Evolutionary conservation across 2,888 invertebrate species (phyloP).

Genomic region (Euplexia lucipara): DNA sequence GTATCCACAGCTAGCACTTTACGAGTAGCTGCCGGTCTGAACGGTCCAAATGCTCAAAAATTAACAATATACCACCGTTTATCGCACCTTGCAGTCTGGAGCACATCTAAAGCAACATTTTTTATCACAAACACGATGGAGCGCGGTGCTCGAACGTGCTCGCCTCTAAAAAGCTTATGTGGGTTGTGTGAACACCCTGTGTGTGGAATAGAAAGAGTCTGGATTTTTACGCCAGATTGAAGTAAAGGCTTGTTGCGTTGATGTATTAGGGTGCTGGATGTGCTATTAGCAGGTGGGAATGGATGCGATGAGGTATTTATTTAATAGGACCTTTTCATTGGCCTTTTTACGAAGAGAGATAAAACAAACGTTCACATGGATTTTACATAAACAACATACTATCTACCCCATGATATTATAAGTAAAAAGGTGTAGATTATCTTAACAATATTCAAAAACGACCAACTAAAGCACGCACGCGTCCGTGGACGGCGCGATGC

Average conservation of each 20-base stretch:
- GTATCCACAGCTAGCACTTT: no score
- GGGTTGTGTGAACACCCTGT: constrained; percentile 69
- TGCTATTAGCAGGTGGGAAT: constrained; percentile 2
- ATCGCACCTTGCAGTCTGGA: constrained; percentile 29
- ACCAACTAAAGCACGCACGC: no score
- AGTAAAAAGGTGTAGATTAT: no score
- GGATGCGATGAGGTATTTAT: background rate
- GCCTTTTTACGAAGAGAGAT: no score
- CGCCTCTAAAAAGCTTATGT: constrained; percentile 74
- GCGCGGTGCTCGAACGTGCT: constrained; percentile 69
- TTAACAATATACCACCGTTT: background rate
- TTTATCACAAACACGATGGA: constrained; percentile 65
- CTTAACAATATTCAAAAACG: no score
- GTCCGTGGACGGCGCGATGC: no score
- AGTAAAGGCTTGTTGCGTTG: constrained; percentile 66
- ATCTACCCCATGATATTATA: no score
- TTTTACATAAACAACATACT: no score
- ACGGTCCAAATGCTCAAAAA: background rate
- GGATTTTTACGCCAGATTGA: constrained; percentile 77
- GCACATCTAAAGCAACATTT: constrained; percentile 52
- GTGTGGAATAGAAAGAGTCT: constrained; percentile 72
- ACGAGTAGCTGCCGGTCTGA: no score
- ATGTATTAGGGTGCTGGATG: constrained; percentile 50
- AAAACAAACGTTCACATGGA: no score
- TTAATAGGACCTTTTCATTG: no score